Evolutionary conservation across 2,113 vertebrate genomes (phyloP).

Genomic region (Podarcis raffonei): DNA sequence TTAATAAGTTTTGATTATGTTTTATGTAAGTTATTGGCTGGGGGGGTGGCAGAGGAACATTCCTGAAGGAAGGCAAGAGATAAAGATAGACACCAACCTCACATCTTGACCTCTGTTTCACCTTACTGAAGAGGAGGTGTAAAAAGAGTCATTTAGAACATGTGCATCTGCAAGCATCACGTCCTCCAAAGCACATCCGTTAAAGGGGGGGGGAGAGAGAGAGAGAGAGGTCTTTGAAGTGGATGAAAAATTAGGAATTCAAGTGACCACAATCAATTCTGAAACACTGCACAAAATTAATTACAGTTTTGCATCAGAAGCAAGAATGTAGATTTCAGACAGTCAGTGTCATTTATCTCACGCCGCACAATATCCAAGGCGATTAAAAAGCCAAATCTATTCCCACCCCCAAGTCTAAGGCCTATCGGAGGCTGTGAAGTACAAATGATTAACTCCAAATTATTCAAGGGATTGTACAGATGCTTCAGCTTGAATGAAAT

Average conservation of each 20-base stretch:
- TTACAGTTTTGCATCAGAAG: conserved; percentile 91
- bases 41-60: conserved; percentile 38
- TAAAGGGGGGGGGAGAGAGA: conserved; percentile 27
- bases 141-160: conserved; percentile 71
- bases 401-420: conserved; percentile 82
- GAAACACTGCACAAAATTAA: conserved; percentile 97
- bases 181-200: conserved; percentile 62
- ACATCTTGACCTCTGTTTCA: conserved; percentile 81
- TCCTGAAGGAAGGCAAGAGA: conserved; percentile 61
- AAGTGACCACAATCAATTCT: conserved; percentile 95
- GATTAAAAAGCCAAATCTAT: conserved; percentile 86
- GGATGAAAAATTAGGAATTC: conserved; percentile 90
- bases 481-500: conserved; percentile 79
- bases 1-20: conserved; percentile 70
- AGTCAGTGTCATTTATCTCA: conserved; percentile 86
- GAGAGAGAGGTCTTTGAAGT: conserved; percentile 77
- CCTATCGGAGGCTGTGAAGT: conserved; percentile 79
- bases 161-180: conserved; percentile 47
- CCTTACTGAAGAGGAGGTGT: conserved; percentile 78
- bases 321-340: conserved; percentile 85
- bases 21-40: conserved; percentile 63
- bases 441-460: conserved; percentile 93
- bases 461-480: conserved; percentile 84
- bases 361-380: conserved; percentile 81
- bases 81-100: conserved; percentile 65